Conservation (phyloP, 2,113 vertebrate species). For the Camelus bactrianus region DNA sequence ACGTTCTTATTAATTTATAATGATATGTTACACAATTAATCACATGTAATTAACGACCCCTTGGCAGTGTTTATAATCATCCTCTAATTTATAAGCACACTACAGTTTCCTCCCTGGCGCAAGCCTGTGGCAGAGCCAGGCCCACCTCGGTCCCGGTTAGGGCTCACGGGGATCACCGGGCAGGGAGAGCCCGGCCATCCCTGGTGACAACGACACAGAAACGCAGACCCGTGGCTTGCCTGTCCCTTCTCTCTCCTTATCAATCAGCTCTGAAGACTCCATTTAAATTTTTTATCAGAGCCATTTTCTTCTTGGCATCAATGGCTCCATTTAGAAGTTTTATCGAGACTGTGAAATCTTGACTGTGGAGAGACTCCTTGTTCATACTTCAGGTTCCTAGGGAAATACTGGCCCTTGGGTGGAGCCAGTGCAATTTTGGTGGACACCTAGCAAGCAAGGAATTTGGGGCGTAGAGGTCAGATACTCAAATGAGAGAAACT, state of each 20-base stretch:
- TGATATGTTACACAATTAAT: constrained; percentile 34
- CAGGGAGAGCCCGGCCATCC: too few species aligned
- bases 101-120: not conserved
- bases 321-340: not conserved
- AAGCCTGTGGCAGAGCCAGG: constrained; percentile 3
- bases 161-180: not conserved
- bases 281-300: not conserved
- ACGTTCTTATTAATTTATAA: constrained; percentile 67
- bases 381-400: too few species aligned
- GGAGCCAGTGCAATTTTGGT: not conserved
- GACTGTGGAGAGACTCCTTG: not conserved
- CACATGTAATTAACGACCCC: constrained; percentile 65
- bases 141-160: not conserved
- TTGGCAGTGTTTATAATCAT: constrained; percentile 54
- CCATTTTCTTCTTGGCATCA: not conserved
- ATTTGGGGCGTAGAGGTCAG: not conserved
- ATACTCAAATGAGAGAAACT: not conserved
- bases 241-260: not conserved
- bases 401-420: not conserved
- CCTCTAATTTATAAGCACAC: constrained; percentile 50
- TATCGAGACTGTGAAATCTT: not conserved
- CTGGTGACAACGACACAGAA: not conserved
- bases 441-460: not conserved
- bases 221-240: not conserved
- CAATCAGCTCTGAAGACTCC: not conserved